A percentile compares a stretch with the other conserved stretches of the same genome.
Evolutionary conservation across 2,797 vertebrate species (phyloP).

Genomic region (Agapornis canus): DNA sequence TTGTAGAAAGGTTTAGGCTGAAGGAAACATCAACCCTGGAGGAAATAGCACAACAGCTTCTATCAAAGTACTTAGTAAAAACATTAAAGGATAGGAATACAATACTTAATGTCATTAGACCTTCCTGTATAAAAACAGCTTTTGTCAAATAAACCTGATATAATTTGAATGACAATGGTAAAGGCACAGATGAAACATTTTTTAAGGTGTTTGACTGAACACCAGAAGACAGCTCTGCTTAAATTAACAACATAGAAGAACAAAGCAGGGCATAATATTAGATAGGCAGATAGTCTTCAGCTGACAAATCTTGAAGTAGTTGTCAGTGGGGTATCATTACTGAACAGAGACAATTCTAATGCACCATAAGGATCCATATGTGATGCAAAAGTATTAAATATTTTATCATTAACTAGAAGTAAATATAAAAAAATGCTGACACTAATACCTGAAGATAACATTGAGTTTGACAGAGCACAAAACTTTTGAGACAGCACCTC

Average conservation of each 20-base stretch:
- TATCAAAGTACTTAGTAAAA: conserved; percentile 7
- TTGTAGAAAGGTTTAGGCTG: not conserved
- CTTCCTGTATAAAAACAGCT: not conserved
- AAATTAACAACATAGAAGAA: not conserved
- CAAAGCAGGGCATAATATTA: not conserved
- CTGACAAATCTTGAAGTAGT: not conserved
- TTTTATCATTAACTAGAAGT: not conserved
- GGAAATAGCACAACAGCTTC: not conserved
- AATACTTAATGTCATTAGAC: conserved; percentile 27
- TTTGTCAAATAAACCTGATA: not conserved
- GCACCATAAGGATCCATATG: not conserved
- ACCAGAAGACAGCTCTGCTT: not conserved
- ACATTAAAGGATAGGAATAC: conserved; percentile 34
- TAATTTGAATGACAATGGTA: conserved; percentile 19
- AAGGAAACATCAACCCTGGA: not conserved
- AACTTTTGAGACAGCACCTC: not conserved
- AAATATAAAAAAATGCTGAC: not conserved
- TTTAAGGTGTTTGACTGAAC: not conserved
- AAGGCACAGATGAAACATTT: not conserved
- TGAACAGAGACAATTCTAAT: not conserved
- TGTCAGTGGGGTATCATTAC: not conserved
- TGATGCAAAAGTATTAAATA: not conserved
- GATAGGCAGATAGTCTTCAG: not conserved
- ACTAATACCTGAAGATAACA: not conserved
- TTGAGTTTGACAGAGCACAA: not conserved